These are phyloP conservation scores for Euplagia quadripunctaria DNA, from an alignment of 2,888 invertebrate genomes.

Conservation along the genomic window DNA sequence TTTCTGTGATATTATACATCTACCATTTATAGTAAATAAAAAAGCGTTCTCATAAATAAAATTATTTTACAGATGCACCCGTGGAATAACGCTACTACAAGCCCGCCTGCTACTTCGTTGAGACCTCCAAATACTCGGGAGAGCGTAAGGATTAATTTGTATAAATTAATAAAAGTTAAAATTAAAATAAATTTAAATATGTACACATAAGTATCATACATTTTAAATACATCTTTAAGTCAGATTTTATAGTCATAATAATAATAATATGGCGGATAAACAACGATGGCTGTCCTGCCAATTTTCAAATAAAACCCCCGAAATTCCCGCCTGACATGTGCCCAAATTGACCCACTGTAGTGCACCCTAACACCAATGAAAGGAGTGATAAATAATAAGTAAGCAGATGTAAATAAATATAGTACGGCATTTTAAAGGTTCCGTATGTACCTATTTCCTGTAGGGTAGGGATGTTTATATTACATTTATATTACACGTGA, in stretches of 20 bases:
- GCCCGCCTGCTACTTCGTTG: not conserved
- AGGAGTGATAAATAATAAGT: too few species aligned
- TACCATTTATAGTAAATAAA: not conserved
- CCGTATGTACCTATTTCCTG: too few species aligned
- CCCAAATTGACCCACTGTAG: not conserved
- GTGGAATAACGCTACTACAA: not conserved
- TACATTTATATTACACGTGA: too few species aligned
- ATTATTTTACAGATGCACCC: conserved; percentile 9
- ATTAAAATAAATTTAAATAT: too few species aligned
- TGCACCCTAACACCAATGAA: not conserved
- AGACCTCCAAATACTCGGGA: not conserved
- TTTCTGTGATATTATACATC: too few species aligned
- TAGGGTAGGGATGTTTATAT: too few species aligned
- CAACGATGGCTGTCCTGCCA: not conserved
- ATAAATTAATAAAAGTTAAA: not conserved
- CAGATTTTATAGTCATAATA: not conserved
- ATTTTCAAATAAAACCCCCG: not conserved
- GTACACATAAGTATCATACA: not conserved
- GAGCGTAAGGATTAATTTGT: not conserved
- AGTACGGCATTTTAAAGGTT: too few species aligned
- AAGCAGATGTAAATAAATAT: too few species aligned
- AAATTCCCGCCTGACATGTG: not conserved
- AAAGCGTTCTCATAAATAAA: not conserved
- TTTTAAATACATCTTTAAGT: too few species aligned
- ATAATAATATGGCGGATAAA: not conserved